Conservation (phyloP, 1,140 invertebrate species). For the Asbolus verrucosus region DNA sequence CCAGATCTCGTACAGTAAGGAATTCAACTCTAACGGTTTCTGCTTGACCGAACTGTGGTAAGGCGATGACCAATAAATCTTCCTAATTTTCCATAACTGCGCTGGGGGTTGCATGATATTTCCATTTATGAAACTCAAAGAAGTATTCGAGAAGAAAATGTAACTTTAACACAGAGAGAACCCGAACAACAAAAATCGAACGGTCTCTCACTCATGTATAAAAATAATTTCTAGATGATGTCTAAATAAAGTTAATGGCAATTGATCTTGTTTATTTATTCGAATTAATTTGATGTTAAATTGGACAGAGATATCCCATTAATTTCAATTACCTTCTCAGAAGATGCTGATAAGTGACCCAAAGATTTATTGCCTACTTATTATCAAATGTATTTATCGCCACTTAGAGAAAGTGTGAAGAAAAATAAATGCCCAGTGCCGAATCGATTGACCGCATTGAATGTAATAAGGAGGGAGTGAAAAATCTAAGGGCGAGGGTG, state of each 20-base stretch:
- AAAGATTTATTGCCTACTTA: constrained; percentile 40
- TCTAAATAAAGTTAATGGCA: constrained; percentile 19
- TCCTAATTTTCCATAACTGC: constrained; percentile 55
- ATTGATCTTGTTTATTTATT: constrained; percentile 31
- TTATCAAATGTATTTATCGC: constrained; percentile 43
- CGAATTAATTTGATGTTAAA: constrained; percentile 27
- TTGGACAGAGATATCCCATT: constrained; percentile 36
- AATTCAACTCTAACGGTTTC: constrained; percentile 52
- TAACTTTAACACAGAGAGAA: not conserved
- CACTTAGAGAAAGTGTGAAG: constrained; percentile 45
- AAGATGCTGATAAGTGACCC: constrained; percentile 27
- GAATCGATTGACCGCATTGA: constrained; percentile 48
- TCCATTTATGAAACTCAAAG: constrained; percentile 44
- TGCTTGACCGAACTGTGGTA: constrained; percentile 51
- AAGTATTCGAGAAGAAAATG: constrained; percentile 6
- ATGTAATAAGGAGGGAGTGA: constrained; percentile 47
- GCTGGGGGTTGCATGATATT: constrained; percentile 48
- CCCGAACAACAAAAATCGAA: not conserved
- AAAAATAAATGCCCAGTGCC: constrained; percentile 36
- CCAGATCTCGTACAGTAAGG: constrained; percentile 36
- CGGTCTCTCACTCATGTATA: not conserved
- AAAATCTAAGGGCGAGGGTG: constrained; percentile 46
- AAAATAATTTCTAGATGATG: not conserved
- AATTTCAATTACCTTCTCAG: constrained; percentile 29
- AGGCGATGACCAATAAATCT: constrained; percentile 53